A percentile compares a stretch with the other conserved stretches of the same genome.
Evolutionary conservation across 2,797 vertebrate species (phyloP).

Genomic region (Malurus leucopterus): DNA sequence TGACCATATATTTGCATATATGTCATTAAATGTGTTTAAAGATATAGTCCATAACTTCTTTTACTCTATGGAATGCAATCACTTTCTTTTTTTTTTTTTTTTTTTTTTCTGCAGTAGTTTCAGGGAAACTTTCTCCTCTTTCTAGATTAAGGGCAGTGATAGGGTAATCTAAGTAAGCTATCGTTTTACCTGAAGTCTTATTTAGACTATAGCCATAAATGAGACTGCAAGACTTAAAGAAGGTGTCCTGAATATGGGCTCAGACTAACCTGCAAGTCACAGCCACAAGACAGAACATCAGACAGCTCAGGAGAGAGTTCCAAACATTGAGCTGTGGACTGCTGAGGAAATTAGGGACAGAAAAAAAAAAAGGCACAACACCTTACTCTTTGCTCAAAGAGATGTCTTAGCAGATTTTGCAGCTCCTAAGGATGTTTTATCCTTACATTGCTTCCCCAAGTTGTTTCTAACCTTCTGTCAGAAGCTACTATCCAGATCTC

Average conservation of each 20-base stretch:
- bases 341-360: neutral
- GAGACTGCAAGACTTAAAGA: neutral
- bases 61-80: neutral
- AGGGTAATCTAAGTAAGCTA: slow-evolving; percentile 6
- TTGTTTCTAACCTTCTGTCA: neutral
- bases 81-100: neutral
- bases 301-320: neutral
- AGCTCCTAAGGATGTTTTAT: neutral
- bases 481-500: neutral
- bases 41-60: neutral
- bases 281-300: neutral
- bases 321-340: neutral
- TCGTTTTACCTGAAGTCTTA: neutral
- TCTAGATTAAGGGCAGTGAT: neutral
- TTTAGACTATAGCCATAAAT: neutral
- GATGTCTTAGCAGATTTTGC: neutral
- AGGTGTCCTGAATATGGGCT: neutral
- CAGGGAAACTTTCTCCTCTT: slow-evolving; percentile 7
- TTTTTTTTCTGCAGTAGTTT: neutral
- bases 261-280: neutral
- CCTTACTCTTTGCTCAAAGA: neutral
- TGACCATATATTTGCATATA: neutral
- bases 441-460: neutral
- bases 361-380: neutral
- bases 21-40: neutral